phyloP scores from a whole-genome alignment of 2,888 invertebrate genomes.

The Torymus auratus region DNA sequence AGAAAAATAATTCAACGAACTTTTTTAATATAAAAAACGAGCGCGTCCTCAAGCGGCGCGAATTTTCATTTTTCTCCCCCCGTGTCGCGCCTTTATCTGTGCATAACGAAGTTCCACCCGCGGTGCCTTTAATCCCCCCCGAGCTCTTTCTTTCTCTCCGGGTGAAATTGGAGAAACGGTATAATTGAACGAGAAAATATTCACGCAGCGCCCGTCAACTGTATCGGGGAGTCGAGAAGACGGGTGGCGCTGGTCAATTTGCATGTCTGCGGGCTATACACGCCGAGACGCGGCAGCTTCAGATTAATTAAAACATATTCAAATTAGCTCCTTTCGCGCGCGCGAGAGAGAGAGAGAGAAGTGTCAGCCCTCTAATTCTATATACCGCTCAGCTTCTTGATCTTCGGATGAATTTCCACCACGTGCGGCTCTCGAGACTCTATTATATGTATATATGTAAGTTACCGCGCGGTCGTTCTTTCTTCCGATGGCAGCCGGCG shows the following conservation, averaged over 20 bases:
- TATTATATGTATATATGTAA: no score
- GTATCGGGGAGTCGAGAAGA: conserved; percentile 6
- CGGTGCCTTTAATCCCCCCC: neutral
- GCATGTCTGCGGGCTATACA: neutral
- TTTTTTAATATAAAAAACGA: conserved; percentile 38
- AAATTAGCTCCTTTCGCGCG: neutral
- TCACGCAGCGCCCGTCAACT: conserved; percentile 24
- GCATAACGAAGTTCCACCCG: neutral
- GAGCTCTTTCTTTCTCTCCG: neutral
- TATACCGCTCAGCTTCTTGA: neutral
- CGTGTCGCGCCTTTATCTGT: neutral
- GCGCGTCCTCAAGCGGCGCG: neutral
- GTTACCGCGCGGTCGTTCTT: no score
- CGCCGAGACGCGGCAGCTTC: no score
- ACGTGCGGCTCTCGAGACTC: no score
- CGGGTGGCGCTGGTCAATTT: conserved; percentile 30
- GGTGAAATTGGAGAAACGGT: conserved; percentile 26
- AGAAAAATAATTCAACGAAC: conserved; percentile 24
- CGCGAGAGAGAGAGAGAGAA: neutral
- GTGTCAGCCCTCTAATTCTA: neutral
- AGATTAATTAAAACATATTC: conserved; percentile 45
- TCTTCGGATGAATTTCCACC: neutral
- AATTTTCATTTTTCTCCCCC: neutral
- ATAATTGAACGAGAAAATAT: conserved; percentile 47
- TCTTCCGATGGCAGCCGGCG: no score